Base-by-base conservation (phyloP, 1,140 invertebrate species). In the Diprion similis region DNA sequence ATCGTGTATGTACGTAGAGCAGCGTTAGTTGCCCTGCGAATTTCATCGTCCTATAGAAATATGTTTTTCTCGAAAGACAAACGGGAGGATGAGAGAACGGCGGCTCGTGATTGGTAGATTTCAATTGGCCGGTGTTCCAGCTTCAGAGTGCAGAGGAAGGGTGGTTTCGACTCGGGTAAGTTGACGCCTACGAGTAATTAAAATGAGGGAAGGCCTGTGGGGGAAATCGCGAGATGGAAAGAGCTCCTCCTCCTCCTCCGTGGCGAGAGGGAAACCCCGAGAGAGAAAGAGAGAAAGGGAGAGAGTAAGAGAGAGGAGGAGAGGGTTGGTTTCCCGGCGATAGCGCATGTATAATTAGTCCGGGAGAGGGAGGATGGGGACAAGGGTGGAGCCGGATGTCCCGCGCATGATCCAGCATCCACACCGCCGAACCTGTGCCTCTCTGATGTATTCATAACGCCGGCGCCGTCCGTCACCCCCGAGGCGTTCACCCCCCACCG, bases 331-430 rank as follows among this genome's bases (percentile, higher is more conserved):
- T 45, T 13, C 59, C 1, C 59, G 59, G 59, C 15, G 67, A 18
- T 78, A 78, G 73, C 77, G 75, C 75, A 76, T 76, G 75, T 76
- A 76, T 78, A 78, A 78, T 78, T 78, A 78, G 75, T 59, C 11
- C 11, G 11, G 51, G 51, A 17, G 51, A 15, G 6, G 11, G n/a
- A 59, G 24, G n/a, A 59, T 4, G 11, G 11, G 11, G 51, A 59
- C 51, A 59, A 59, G 51, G 51, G 51, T 59, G 51, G 51, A 59
- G 51, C n/a, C 51, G 11, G 51, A 59, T 37, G 51, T 8, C 11
- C 3, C 51, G 51, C 51, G 51, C 51, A 59, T 59, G 51, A 59
- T 17, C 51, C 51, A 59, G 51, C 51, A 59, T 59, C 51, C 51
- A 13, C 24, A 37, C 24, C 24, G 24, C 24, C 24, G 2, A 37